These are phyloP conservation scores for Mactromeris polynyma DNA, from an alignment of 2,888 invertebrate genomes.

Conservation along the genomic window DNA sequence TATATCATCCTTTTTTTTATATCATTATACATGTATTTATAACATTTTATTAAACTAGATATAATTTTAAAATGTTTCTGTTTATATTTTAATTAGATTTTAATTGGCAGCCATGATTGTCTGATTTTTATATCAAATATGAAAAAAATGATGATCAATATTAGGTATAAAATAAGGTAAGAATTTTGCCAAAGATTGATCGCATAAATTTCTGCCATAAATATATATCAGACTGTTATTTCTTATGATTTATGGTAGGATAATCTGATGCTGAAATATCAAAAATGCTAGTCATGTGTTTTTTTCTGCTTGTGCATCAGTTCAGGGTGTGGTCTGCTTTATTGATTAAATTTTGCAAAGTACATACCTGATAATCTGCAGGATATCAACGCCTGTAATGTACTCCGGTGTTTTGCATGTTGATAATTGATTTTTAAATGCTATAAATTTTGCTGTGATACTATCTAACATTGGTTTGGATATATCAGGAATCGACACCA, in stretches of 20 bases:
- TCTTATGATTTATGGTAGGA: background rate
- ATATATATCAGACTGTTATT: background rate
- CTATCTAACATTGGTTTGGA: background rate
- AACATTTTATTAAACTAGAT: too few relatives aligned
- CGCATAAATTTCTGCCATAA: too few relatives aligned
- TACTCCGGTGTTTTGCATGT: background rate
- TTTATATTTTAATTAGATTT: background rate
- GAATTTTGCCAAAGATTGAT: too few relatives aligned
- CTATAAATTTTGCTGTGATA: background rate
- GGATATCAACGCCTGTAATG: background rate
- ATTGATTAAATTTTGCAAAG: background rate
- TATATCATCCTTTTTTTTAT: background rate
- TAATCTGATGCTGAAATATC: background rate
- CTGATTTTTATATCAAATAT: too few relatives aligned
- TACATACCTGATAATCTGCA: background rate
- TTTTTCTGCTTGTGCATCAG: background rate
- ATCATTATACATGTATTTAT: too few relatives aligned
- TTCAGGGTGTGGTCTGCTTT: background rate
- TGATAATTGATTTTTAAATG: background rate
- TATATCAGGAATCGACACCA: slow-evolving; percentile 2
- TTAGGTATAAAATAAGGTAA: too few relatives aligned
- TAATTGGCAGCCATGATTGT: too few relatives aligned
- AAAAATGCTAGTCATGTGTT: too few relatives aligned
- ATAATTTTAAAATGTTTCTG: too few relatives aligned
- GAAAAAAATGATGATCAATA: too few relatives aligned